phyloP scores from a whole-genome alignment of 2,888 invertebrate species.

The Stomorhina lunata region DNA sequence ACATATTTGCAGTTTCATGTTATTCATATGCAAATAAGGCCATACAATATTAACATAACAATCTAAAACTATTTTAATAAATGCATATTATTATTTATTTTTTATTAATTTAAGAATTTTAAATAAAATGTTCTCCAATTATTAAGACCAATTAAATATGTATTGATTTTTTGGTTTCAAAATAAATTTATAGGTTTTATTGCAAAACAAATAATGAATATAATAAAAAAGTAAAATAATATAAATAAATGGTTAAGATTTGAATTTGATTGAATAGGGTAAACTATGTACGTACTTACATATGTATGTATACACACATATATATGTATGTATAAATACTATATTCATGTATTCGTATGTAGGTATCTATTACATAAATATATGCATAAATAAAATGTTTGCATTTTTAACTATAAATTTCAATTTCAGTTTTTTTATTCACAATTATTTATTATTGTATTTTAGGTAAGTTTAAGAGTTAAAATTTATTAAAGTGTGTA shows the following conservation, averaged over 20 bases:
- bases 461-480: no score
- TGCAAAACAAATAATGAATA: background rate
- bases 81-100: background rate
- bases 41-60: no score
- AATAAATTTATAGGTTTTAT: background rate
- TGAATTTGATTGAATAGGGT: conserved; percentile 43
- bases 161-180: background rate
- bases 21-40: no score
- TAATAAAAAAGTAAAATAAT: background rate
- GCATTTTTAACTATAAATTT: conserved; percentile 51
- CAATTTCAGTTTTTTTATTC: background rate
- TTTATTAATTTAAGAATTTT: background rate
- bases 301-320: conserved; percentile 9
- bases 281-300: conserved; percentile 5
- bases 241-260: conserved; percentile 15
- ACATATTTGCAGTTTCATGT: no score
- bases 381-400: conserved; percentile 57
- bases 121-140: background rate
- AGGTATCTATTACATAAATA: conserved; percentile 30
- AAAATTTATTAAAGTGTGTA: no score
- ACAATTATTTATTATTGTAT: no score
- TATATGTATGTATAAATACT: background rate
- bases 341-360: background rate
- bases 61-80: no score
- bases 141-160: background rate